A percentile compares a stretch with the other conserved stretches of the same genome.
Conservation (phyloP, 2,888 invertebrate genomes). For the Drosophila antonietae region DNA sequence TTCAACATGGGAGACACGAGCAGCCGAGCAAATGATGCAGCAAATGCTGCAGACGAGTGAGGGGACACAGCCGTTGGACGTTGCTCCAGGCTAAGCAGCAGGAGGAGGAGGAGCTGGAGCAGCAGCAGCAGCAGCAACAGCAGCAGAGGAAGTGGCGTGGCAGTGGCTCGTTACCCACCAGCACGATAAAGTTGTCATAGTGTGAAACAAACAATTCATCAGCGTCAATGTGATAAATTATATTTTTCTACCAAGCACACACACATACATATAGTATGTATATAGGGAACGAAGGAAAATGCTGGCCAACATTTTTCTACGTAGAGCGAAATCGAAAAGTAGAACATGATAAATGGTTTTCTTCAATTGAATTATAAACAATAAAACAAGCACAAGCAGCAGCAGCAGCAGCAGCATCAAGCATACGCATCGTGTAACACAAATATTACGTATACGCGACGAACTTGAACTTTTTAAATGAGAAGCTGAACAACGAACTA, state of each 20-base stretch:
- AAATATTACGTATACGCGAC: conserved; percentile 39
- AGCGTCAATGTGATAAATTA: conserved; percentile 80
- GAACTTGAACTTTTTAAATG: conserved; percentile 5
- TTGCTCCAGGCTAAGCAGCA: conserved; percentile 14
- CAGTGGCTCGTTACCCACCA: conserved; percentile 21
- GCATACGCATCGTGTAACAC: conserved; percentile 46
- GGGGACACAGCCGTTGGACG: not conserved
- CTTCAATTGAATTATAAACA: conserved; percentile 76
- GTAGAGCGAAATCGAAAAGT: conserved; percentile 51
- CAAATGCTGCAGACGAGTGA: conserved; percentile 36
- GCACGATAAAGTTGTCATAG: conserved; percentile 79
- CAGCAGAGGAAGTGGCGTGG: not conserved
- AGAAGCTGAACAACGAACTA: not conserved
- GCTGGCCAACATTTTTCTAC: conserved; percentile 62
- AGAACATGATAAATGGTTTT: conserved; percentile 67
- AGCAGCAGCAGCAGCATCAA: conserved; percentile 31
- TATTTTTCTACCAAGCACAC: conserved; percentile 57
- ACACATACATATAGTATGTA: not conserved
- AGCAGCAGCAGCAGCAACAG: conserved; percentile 6
- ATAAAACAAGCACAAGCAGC: conserved; percentile 33
- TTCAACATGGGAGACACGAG: conserved; percentile 54
- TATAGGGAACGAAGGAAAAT: conserved; percentile 40
- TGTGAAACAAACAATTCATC: conserved; percentile 77
- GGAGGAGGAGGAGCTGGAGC: not conserved
- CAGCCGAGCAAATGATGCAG: conserved; percentile 59